These are phyloP conservation scores for Panopea generosa DNA, from an alignment of 2,888 invertebrate genomes.

Conservation along the genomic window DNA sequence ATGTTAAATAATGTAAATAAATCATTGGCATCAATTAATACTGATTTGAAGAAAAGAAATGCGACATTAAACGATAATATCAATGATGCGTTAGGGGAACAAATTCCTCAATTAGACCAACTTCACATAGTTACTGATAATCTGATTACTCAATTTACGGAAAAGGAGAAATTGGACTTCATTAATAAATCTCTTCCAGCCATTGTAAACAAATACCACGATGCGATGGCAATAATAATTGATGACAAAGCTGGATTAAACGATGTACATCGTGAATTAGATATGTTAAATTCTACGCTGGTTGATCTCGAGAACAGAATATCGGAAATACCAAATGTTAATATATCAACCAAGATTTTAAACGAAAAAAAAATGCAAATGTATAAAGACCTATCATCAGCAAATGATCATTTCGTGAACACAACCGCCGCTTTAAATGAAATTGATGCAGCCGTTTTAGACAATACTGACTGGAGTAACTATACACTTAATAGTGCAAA, in stretches of 20 bases:
- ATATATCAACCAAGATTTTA: constrained; percentile 1
- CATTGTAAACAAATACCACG: background rate
- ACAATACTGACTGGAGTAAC: no score
- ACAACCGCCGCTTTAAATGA: background rate
- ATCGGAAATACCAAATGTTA: constrained; percentile 3
- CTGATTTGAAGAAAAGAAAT: no score
- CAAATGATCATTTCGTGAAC: no score
- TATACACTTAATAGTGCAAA: background rate
- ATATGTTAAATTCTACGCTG: constrained; percentile 4
- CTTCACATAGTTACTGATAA: no score
- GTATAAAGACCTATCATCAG: no score
- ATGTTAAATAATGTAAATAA: background rate
- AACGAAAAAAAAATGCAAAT: no score
- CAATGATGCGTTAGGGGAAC: no score
- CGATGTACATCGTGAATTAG: background rate
- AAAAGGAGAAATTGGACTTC: constrained; percentile 32
- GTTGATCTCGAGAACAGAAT: constrained; percentile 5
- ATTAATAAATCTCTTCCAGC: constrained; percentile 2
- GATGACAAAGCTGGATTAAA: no score
- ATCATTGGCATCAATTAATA: no score
- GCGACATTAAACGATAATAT: no score
- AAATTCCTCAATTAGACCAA: no score
- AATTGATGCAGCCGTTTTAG: background rate
- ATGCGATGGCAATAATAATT: background rate
- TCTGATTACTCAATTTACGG: background rate